Evolutionary conservation across 2,797 vertebrate genomes (phyloP).

Genomic region (Sebastes itinus): DNA sequence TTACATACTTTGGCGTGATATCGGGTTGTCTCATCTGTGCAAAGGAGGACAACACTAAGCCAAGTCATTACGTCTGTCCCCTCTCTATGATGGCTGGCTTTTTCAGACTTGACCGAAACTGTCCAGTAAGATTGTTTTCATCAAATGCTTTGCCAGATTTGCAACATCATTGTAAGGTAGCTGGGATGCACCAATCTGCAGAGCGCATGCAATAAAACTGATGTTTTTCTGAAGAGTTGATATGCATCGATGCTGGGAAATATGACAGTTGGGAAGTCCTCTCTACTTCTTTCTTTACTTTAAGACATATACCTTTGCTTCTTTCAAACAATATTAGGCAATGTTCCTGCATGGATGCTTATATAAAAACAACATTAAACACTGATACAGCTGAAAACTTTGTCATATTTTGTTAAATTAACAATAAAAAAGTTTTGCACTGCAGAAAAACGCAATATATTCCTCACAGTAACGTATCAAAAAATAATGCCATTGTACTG

Average conservation of each 20-base stretch:
- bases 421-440: background rate
- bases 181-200: too few relatives aligned
- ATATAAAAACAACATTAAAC: background rate
- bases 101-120: too few relatives aligned
- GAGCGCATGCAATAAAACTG: too few relatives aligned
- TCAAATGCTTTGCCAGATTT: too few relatives aligned
- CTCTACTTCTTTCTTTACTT: background rate
- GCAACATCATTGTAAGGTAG: too few relatives aligned
- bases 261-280: accelerated
- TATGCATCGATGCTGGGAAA: background rate
- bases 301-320: background rate
- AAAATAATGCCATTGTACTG: background rate
- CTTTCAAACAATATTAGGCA: background rate
- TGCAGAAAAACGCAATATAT: background rate
- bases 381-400: background rate
- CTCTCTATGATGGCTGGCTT: too few relatives aligned
- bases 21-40: too few relatives aligned
- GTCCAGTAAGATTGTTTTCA: accelerated
- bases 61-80: too few relatives aligned
- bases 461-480: background rate
- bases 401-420: background rate
- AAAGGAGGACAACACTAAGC: too few relatives aligned
- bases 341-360: background rate
- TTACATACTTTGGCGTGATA: too few relatives aligned
- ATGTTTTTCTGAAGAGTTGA: background rate